Percentiles rank a stretch among this genome's conserved stretches.
Evolutionary conservation across 2,888 invertebrate species (phyloP).

Genomic region (Synergus japonicus): DNA sequence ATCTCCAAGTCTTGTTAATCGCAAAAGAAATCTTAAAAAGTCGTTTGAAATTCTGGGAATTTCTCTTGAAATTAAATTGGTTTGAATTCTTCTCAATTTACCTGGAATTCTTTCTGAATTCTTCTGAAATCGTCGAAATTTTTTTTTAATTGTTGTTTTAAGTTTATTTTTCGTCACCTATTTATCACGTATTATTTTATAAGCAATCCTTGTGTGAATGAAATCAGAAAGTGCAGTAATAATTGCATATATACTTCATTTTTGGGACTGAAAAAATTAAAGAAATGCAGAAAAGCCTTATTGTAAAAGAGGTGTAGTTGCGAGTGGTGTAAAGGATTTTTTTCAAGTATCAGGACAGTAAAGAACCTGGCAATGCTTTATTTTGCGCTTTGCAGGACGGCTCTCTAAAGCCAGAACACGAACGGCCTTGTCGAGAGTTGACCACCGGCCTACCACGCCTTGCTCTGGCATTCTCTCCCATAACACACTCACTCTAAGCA

Average conservation of each 20-base stretch:
- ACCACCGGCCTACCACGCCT: slow-evolving; percentile 72
- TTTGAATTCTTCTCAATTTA: no score
- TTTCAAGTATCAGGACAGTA: not conserved
- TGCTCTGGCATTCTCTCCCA: slow-evolving; percentile 69
- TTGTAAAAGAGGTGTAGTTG: not conserved
- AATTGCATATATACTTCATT: not conserved
- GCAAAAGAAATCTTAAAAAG: no score
- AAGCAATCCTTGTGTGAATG: no score
- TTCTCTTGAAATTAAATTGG: no score
- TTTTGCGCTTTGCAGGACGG: slow-evolving; percentile 35
- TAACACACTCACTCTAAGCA: slow-evolving; percentile 53
- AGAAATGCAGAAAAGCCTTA: not conserved
- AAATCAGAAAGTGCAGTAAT: no score
- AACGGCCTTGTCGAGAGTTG: slow-evolving; percentile 74
- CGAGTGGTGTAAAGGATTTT: slow-evolving; percentile 16
- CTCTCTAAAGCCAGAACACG: slow-evolving; percentile 71
- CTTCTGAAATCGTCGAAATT: no score
- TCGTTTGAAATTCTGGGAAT: no score
- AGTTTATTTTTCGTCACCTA: no score
- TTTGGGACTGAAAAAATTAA: not conserved
- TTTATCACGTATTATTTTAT: no score
- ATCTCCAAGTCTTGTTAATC: no score
- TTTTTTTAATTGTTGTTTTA: no score
- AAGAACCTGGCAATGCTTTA: slow-evolving; percentile 32
- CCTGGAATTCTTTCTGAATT: no score